Percentiles rank a stretch among this genome's conserved stretches.
Evolutionary conservation across 1,140 invertebrate species (phyloP).

Genomic region (Contarinia nasturtii): DNA sequence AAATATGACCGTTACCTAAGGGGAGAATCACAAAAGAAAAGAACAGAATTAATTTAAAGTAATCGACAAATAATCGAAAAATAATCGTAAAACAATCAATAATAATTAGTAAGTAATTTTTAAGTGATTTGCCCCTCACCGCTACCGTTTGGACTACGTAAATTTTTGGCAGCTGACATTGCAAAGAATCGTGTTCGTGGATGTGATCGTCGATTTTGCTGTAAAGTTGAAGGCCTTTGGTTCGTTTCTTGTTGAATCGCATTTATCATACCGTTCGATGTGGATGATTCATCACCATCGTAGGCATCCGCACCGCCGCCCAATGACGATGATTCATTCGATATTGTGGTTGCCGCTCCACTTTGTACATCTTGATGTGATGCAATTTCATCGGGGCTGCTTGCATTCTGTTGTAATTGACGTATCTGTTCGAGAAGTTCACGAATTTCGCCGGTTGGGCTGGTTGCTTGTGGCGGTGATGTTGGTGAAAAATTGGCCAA

Average conservation of each 20-base stretch:
- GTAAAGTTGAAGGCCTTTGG: neutral
- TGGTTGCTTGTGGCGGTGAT: slow-evolving; percentile 56
- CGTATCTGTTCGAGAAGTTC: slow-evolving; percentile 48
- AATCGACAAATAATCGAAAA: too few relatives aligned
- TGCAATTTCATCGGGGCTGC: neutral
- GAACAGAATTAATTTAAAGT: too few relatives aligned
- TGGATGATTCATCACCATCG: slow-evolving; percentile 2
- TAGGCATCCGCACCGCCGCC: slow-evolving; percentile 24
- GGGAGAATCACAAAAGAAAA: too few relatives aligned
- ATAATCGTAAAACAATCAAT: too few relatives aligned
- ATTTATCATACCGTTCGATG: neutral
- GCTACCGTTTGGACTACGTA: slow-evolving; percentile 18
- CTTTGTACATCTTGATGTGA: slow-evolving; percentile 23
- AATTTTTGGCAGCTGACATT: slow-evolving; percentile 7
- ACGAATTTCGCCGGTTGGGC: slow-evolving; percentile 47
- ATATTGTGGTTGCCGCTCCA: slow-evolving; percentile 13
- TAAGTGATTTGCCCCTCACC: too few relatives aligned
- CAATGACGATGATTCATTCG: slow-evolving; percentile 9
- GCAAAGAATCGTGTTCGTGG: slow-evolving; percentile 14
- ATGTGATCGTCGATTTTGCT: slow-evolving; percentile 2
- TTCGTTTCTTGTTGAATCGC: neutral
- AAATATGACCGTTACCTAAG: slow-evolving; percentile 13
- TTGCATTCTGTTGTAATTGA: slow-evolving; percentile 28
- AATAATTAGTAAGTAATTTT: too few relatives aligned
- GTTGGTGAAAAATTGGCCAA: slow-evolving; percentile 38